Percentiles rank a stretch among this genome's conserved stretches.
Evolutionary conservation across 2,888 invertebrate genomes (phyloP).

Genomic region (Colletes collaris): DNA sequence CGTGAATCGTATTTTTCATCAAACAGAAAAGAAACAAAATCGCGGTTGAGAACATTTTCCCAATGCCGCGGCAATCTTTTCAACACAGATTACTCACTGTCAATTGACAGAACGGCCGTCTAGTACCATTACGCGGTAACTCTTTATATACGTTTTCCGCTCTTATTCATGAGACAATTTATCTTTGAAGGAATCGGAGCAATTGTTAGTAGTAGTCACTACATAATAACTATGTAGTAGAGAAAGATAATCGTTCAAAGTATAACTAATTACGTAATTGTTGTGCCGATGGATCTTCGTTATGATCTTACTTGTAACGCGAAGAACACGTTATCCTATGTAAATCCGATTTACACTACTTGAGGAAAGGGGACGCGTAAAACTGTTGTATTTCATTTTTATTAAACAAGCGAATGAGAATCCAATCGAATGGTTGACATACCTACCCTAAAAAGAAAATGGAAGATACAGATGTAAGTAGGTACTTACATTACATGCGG

Average conservation of each 20-base stretch:
- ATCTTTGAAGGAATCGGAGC: not conserved
- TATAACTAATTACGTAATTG: constrained; percentile 10
- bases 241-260: constrained; percentile 3
- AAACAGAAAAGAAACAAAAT: constrained; percentile 29
- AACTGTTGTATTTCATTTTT: too few species aligned
- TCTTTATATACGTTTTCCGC: constrained; percentile 33
- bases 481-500: too few species aligned
- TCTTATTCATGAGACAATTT: constrained; percentile 15
- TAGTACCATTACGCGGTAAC: constrained; percentile 6
- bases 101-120: constrained; percentile 19
- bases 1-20: not conserved
- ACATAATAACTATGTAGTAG: not conserved
- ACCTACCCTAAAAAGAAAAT: too few species aligned
- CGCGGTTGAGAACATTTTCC: constrained; percentile 21
- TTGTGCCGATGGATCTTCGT: not conserved
- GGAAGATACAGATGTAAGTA: too few species aligned
- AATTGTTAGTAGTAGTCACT: constrained; percentile 8
- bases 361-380: too few species aligned
- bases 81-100: constrained; percentile 15
- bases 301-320: too few species aligned
- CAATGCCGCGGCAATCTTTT: not conserved
- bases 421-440: too few species aligned
- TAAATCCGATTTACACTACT: too few species aligned
- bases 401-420: too few species aligned
- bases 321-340: too few species aligned